Base-by-base conservation (phyloP, 2,888 invertebrate species). In the Rosalia funebris region DNA sequence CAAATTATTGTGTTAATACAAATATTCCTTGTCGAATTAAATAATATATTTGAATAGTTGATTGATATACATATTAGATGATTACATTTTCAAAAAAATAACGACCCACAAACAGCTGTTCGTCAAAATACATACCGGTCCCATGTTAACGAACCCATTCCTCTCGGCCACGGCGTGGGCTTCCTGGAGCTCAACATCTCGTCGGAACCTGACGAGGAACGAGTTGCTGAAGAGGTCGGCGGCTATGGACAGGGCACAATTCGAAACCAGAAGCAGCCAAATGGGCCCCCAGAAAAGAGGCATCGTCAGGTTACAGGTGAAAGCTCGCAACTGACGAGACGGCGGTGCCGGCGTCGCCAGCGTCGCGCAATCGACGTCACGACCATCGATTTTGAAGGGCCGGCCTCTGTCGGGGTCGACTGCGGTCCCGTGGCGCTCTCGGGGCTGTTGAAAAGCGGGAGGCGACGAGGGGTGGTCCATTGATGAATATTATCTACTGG, bases 71-170 rank as follows among this genome's bases (percentile, higher is more conserved):
- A n/a, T n/a, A n/a, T n/a, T n/a, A n/a, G n/a, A n/a, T n/a, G n/a
- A n/a, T n/a, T n/a, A n/a, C n/a, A n/a, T n/a, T n/a, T n/a, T n/a
- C n/a, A n/a, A n/a, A n/a, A n/a, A n/a, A n/a, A n/a, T n/a, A n/a
- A n/a, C n/a, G n/a, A n/a, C n/a, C n/a, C n/a, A n/a, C 25, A n/a
- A 69, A 69, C 68, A 68, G 65, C 68, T 68, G 68, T 69, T 34
- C 11, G 11, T 65, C 34, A 14, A 34, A 56, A 41, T 60, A 89
- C 95, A 91, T 83, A 98, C 98, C 89, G 95, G 90, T 80, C 96
- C 95, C 72, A 96, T 87, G 83, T 92, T 96, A 79, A 93, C 89
- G 85, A 98, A 98, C 78, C 98, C 98, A 82, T 96, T 93, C 77
- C 91, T 87, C 68, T 87, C 84, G 62, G 98, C 98, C 67, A 98